Conservation (phyloP, 2,888 invertebrate species). For the Galeopsomyia nigrocyanea region DNA sequence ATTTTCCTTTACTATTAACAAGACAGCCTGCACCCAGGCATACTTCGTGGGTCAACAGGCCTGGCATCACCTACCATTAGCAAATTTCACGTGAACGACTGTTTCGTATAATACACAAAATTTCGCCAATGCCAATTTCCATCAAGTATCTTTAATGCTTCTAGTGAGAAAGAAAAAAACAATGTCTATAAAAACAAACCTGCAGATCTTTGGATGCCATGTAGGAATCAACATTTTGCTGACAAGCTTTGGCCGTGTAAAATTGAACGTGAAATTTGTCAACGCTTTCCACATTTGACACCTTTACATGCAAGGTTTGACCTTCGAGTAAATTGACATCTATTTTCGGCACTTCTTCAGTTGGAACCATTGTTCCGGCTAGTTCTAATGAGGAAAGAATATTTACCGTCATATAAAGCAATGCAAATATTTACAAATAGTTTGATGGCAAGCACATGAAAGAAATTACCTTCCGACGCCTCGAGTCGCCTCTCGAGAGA, state of each 20-base stretch:
- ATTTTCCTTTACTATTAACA: conserved; percentile 59
- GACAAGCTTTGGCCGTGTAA: conserved; percentile 62
- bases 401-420: too few species aligned
- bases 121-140: too few species aligned
- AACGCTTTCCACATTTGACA: conserved; percentile 67
- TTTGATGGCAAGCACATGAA: neutral
- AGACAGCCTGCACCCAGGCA: conserved; percentile 65
- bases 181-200: conserved; percentile 51
- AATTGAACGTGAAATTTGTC: conserved; percentile 69
- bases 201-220: conserved; percentile 58
- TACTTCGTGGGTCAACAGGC: conserved; percentile 60
- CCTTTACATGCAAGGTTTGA: conserved; percentile 68
- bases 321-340: conserved; percentile 68
- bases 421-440: too few species aligned
- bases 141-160: too few species aligned
- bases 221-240: conserved; percentile 56
- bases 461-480: conserved; percentile 4
- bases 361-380: conserved; percentile 1
- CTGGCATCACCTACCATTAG: conserved; percentile 64
- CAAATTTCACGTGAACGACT: conserved; percentile 35
- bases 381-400: neutral
- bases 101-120: too few species aligned
- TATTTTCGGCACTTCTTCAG: conserved; percentile 50
- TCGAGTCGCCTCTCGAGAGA: neutral
- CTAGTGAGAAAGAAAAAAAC: neutral